These are phyloP conservation scores for Euwallacea fornicatus DNA, from an alignment of 1,140 invertebrate species.

Conservation along the genomic window DNA sequence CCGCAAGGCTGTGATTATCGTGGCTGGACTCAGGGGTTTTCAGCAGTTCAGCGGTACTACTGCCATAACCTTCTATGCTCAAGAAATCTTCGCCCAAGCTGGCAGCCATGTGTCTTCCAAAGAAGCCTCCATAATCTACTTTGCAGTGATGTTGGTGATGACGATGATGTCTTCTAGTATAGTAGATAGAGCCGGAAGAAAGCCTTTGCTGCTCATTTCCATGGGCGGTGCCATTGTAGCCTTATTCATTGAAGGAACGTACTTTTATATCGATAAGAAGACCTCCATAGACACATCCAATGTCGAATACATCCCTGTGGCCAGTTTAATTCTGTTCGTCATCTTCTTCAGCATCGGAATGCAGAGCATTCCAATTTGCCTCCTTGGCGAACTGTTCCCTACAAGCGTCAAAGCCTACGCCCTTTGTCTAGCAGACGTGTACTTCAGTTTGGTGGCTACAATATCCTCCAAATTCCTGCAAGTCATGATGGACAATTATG, in stretches of 20 bases:
- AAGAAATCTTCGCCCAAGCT: constrained; percentile 68
- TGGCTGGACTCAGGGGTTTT: constrained; percentile 66
- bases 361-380: constrained; percentile 70
- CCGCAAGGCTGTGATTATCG: constrained; percentile 65
- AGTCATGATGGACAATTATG: constrained; percentile 61
- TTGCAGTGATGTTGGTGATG: constrained; percentile 66
- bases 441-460: constrained; percentile 73
- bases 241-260: constrained; percentile 61
- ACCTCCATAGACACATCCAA: constrained; percentile 44
- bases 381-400: constrained; percentile 75
- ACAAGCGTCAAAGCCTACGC: constrained; percentile 71
- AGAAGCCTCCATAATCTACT: constrained; percentile 61
- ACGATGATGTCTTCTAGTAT: constrained; percentile 65
- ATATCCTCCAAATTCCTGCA: constrained; percentile 74
- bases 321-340: constrained; percentile 69
- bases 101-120: constrained; percentile 53
- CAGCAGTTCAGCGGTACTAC: constrained; percentile 77
- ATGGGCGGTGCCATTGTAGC: constrained; percentile 59
- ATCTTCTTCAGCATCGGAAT: constrained; percentile 70
- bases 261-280: constrained; percentile 61
- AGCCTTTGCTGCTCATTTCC: constrained; percentile 66
- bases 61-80: constrained; percentile 72
- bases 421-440: constrained; percentile 68
- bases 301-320: constrained; percentile 60
- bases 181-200: constrained; percentile 72